Evolutionary conservation across 2,888 invertebrate species (phyloP), one percentile per base, ranked within the genome.

Genomic region (Neria commutata): DNA sequence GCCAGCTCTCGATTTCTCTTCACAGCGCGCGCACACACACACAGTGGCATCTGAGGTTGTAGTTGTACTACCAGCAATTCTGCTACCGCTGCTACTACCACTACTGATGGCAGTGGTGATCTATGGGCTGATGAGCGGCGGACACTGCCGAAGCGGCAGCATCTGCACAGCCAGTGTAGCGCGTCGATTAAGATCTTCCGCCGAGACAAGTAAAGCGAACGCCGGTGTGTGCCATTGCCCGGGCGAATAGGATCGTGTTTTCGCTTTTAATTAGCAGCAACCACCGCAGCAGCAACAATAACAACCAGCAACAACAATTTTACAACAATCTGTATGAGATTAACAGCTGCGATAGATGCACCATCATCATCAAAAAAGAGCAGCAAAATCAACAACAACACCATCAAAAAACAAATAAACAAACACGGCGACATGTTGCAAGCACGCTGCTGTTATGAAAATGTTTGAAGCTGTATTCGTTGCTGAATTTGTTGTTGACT

Each of bases 191-290:
- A 48, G 48, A 48, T 48, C 48, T 48, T 25, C 46, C 19, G 6
- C 19, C 4, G 4, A 3, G n/a, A 37, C 8, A 37, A 37, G n/a
- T n/a, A 37, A n/a, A 14, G 10, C 8, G n/a, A 37, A 37, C 8
- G 4, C 37, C 6, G n/a, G n/a, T 19, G 3, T 4, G 10, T n/a
- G 19, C 17, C 48, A 48, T 4, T 3, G 14, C 14, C 29, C 19
- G 5, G 21, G 17, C 26, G 25, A 10, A 33, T 19, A 53, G 53
- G 58, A 54, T 59, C 59, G 51, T 59, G 59, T 59, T 51, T 50
- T 54, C 51, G 46, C 50, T 54, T 54, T 59, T 59, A 59, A 59
- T 59, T 59, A 59, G 59, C 54, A 50, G 37, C 46, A 50, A 51
- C 34, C 3, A 42, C 42, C 3, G n/a, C 46, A 46, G 19, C 46